Evolutionary conservation across 2,797 vertebrate genomes (phyloP), one percentile per base, ranked within the genome.

Genomic region (Pangasius mekongensis): DNA sequence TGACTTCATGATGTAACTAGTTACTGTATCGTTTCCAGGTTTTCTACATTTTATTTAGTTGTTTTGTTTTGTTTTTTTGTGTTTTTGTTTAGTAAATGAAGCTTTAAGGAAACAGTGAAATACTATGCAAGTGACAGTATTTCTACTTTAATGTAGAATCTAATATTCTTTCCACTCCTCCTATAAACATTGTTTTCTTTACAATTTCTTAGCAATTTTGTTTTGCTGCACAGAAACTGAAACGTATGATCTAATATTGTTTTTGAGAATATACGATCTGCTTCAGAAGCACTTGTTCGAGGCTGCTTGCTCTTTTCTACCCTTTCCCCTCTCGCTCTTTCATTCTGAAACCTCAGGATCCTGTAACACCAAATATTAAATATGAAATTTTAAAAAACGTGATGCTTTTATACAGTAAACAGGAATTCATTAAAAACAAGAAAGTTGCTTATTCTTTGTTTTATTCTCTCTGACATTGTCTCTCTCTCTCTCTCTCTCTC

Each of bases 401-500:
- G 22, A 39, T 3, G 4, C 30, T 58, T 58, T 58, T 58, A 36
- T 36, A 4, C 30, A 80, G 33, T 36, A 36, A 58, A 80, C 9
- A 36, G 52, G 30, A 56, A 80, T 11, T 56, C 8, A 3, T 22
- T 33, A 80, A 80, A 80, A 33, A 33, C 8, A 56, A 22, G 9
- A 56, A 56, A 9, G 18, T 33, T 78, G n/a, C 76, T 56, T 54
- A 2, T 73, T 43, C 2, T 11, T 22, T 43, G 24, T 36, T 73
- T 39, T 73, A 56, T 20, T 56, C 76, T 16, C 24, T 24, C 22
- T 13, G 13, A 47, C 84, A 54, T 83, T n/a, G n/a, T n/a, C n/a
- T 81, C 87, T 58, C 89, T 78, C 84, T 88, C 67, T 89, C 62
- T 49, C 33, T 39, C 73, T 47, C 85, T 36, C 62, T 36, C 5